A percentile compares a stretch with the other conserved stretches of the same genome.
Evolutionary conservation across 2,888 invertebrate species (phyloP).

Genomic region (Bombylius discolor): DNA sequence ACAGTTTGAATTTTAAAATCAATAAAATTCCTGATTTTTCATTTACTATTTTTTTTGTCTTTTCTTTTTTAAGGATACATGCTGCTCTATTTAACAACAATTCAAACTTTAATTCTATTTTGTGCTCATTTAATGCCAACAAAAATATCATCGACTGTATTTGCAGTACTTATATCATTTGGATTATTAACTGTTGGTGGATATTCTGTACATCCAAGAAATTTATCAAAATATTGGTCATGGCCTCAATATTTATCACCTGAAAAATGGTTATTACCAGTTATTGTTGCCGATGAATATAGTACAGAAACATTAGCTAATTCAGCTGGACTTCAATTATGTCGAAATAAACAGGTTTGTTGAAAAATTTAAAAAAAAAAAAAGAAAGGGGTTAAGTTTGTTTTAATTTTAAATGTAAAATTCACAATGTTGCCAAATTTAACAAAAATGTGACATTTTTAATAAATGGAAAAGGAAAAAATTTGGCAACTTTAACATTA

Average conservation of each 20-base stretch:
- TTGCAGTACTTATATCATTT: conserved; percentile 48
- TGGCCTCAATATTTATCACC: conserved; percentile 61
- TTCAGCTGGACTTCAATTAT: conserved; percentile 39
- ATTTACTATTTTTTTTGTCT: not conserved
- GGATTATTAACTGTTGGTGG: conserved; percentile 51
- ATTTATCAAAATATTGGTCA: conserved; percentile 49
- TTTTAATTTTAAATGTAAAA: not conserved
- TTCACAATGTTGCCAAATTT: too few relatives aligned
- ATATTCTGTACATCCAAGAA: conserved; percentile 52
- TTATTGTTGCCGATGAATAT: conserved; percentile 52
- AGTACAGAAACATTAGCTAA: conserved; percentile 48
- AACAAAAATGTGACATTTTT: not conserved
- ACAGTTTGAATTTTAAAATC: not conserved
- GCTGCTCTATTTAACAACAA: conserved; percentile 54
- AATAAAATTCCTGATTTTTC: not conserved
- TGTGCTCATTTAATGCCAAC: conserved; percentile 53
- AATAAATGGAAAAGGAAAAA: not conserved
- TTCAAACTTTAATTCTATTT: conserved; percentile 54
- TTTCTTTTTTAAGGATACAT: conserved; percentile 46
- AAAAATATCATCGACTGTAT: conserved; percentile 48
- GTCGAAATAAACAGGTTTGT: conserved; percentile 59
- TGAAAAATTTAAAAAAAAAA: not conserved
- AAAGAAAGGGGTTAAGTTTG: not conserved
- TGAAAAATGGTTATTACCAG: conserved; percentile 57
- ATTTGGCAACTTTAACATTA: too few relatives aligned